phyloP scores from a whole-genome alignment of 2,888 invertebrate species.

The Uropetala carovei region DNA sequence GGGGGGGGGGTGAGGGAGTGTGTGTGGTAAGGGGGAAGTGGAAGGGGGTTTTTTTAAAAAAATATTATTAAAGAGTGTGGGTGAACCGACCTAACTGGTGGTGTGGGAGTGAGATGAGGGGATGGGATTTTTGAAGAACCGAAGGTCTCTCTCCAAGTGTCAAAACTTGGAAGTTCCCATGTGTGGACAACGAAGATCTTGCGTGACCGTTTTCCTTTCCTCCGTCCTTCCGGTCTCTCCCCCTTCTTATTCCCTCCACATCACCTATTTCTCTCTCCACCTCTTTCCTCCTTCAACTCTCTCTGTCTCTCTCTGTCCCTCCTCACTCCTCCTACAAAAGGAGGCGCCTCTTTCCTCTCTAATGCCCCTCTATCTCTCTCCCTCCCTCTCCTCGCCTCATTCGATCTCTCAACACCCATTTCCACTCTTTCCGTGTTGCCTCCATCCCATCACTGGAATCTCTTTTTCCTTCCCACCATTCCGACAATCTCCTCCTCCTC shows the following conservation, averaged over 20 bases:
- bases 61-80: neutral
- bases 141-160: neutral
- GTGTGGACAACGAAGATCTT: slow-evolving; percentile 19
- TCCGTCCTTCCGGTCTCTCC: neutral
- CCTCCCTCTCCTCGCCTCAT: too few relatives aligned
- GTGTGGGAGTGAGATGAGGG: neutral
- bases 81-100: slow-evolving; percentile 24
- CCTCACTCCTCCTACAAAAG: neutral
- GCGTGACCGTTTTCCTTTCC: slow-evolving; percentile 2
- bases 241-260: neutral
- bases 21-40: neutral
- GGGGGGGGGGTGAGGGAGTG: neutral
- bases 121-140: neutral
- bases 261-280: neutral
- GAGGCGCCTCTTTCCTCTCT: too few relatives aligned
- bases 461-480: too few relatives aligned
- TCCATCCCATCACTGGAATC: too few relatives aligned
- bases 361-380: too few relatives aligned
- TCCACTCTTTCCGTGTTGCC: too few relatives aligned
- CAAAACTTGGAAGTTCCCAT: slow-evolving; percentile 32
- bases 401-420: too few relatives aligned
- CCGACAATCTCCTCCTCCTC: too few relatives aligned
- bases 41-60: too few relatives aligned
- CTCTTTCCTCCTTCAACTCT: neutral
- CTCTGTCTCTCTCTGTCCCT: neutral